A percentile compares a stretch with the other conserved stretches of the same genome.
Conservation (phyloP, 2,113 vertebrate species). For the Pimephales promelas region DNA sequence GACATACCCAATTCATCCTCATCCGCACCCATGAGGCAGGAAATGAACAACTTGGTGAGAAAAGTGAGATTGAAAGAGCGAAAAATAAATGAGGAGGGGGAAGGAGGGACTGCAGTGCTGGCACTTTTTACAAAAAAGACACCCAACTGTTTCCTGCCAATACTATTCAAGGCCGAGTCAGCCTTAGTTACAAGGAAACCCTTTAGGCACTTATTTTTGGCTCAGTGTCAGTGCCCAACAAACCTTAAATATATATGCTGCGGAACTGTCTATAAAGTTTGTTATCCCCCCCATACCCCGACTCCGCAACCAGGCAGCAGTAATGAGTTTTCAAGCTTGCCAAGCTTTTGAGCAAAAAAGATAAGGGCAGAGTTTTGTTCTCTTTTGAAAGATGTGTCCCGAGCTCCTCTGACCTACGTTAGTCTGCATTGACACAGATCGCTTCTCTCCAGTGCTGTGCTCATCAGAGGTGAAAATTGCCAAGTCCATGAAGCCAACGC, state of each 20-base stretch:
- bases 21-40: constrained; percentile 2
- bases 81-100: neutral
- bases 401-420: constrained; percentile 32
- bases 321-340: constrained; percentile 53
- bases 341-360: constrained; percentile 40
- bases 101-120: neutral
- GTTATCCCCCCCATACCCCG: constrained; percentile 5
- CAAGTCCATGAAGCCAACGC: constrained; percentile 18
- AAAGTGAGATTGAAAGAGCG: neutral
- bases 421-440: constrained; percentile 54
- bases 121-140: constrained; percentile 23
- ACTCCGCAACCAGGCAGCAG: constrained; percentile 35
- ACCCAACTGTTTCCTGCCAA: constrained; percentile 28
- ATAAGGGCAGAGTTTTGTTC: constrained; percentile 55
- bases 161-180: constrained; percentile 24
- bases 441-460: constrained; percentile 39
- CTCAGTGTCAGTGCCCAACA: constrained; percentile 33
- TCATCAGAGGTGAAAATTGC: constrained; percentile 56
- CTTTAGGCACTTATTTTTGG: constrained; percentile 34
- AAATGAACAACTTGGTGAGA: constrained; percentile 18
- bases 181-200: constrained; percentile 35
- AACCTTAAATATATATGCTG: constrained; percentile 35
- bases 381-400: constrained; percentile 36
- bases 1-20: constrained; percentile 19
- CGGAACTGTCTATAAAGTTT: constrained; percentile 48